Conservation (phyloP, 2,113 vertebrate species). For the Platichthys stellatus region DNA sequence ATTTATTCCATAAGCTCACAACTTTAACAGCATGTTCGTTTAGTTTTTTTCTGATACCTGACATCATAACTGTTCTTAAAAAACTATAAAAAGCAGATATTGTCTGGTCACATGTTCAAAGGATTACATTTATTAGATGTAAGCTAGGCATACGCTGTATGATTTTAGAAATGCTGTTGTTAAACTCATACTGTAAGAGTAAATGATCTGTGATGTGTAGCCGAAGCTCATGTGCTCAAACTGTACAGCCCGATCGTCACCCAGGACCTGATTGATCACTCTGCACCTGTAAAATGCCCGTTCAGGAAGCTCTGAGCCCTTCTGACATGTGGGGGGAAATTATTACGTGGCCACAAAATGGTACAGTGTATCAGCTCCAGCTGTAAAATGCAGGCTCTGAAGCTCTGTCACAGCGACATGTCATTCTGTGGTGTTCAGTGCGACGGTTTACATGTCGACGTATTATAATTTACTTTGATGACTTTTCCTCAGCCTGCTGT, state of each 20-base stretch:
- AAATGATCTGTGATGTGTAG: too few relatives aligned
- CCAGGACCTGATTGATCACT: too few relatives aligned
- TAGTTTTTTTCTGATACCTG: slow-evolving; percentile 1
- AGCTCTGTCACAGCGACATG: not conserved
- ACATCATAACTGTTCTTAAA: not conserved
- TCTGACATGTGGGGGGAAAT: too few relatives aligned
- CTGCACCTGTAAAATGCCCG: too few relatives aligned
- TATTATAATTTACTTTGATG: slow-evolving; percentile 44
- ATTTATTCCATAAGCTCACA: not conserved
- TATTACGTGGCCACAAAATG: too few relatives aligned
- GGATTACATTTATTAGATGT: not conserved
- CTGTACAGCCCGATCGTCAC: too few relatives aligned
- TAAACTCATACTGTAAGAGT: too few relatives aligned
- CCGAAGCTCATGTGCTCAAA: too few relatives aligned
- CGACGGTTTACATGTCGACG: slow-evolving; percentile 3
- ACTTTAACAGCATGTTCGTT: not conserved
- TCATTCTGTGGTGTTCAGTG: not conserved
- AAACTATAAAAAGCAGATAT: not conserved
- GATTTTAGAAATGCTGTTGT: too few relatives aligned
- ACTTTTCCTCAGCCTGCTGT: slow-evolving; percentile 45
- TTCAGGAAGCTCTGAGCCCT: too few relatives aligned
- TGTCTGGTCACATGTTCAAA: not conserved
- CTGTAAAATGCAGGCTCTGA: not conserved
- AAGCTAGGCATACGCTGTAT: too few relatives aligned
- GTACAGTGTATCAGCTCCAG: not conserved